phyloP scores from a whole-genome alignment of 1,140 invertebrate genomes.

The Melipona quadrifasciata region DNA sequence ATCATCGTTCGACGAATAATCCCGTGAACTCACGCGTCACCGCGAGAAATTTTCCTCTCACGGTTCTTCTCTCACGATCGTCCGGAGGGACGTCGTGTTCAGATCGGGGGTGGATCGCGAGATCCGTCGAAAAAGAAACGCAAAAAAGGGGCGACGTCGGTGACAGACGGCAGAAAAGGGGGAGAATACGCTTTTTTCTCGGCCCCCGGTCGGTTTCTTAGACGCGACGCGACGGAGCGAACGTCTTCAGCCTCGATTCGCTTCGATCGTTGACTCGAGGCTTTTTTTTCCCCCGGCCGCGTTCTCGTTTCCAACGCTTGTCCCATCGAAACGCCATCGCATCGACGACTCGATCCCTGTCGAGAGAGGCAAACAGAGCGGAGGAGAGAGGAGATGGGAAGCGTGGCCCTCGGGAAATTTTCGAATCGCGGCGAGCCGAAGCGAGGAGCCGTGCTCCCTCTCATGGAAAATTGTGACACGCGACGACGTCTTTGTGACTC shows the following conservation, averaged over 20 bases:
- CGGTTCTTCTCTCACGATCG: constrained; percentile 31
- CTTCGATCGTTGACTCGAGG: constrained; percentile 29
- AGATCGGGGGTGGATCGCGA: constrained; percentile 26
- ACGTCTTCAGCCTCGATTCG: constrained; percentile 27
- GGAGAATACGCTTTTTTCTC: constrained; percentile 29
- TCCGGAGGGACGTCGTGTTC: neutral
- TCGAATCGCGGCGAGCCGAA: constrained; percentile 36
- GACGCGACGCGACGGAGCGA: neutral
- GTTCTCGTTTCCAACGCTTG: neutral
- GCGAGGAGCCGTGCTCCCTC: constrained; percentile 42
- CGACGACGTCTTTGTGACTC: constrained; percentile 38
- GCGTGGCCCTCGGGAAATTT: constrained; percentile 48
- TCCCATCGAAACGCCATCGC: neutral
- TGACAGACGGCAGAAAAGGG: constrained; percentile 42
- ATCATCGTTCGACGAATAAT: neutral
- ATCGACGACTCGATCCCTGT: neutral
- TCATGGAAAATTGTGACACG: constrained; percentile 54
- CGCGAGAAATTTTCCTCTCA: neutral
- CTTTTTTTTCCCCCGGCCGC: neutral
- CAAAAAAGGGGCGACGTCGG: constrained; percentile 13
- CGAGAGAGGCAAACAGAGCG: constrained; percentile 20
- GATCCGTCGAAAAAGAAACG: neutral
- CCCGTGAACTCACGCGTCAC: neutral
- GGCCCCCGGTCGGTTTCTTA: constrained; percentile 14
- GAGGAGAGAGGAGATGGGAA: constrained; percentile 10